Evolutionary conservation across 2,797 vertebrate species (phyloP), one percentile per base, ranked within the genome.

Genomic region (Danio albolineatus): DNA sequence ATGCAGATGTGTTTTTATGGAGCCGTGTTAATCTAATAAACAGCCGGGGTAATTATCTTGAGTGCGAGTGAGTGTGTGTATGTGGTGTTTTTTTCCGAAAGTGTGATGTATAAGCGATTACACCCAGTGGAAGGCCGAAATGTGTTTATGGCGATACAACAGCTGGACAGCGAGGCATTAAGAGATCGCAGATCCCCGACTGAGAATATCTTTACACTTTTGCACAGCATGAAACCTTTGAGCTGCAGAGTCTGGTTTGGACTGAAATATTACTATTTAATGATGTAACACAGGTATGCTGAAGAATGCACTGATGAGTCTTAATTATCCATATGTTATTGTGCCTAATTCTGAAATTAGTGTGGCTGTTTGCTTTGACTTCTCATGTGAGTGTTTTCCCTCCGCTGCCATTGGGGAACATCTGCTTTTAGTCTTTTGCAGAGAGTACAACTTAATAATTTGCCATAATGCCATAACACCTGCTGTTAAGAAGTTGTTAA

Each of bases 321-420:
- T 86, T 94, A 92, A 93, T 93, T 91, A 89, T 87, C 90, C 91
- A 90, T 91, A 91, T 93, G 91, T 87, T 67, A 73, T 59, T 81
- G 65, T 54, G 43, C 61, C 60, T 76, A 41, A 54, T 71, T 64
- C 72, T 48, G 43, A 44, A 56, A 78, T 70, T 49, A 79, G 56
- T 70, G 71, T 79, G 60, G 10, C 48, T 73, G 49, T 61, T 64
- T 74, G 44, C 70, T 78, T 70, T 66, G 43, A 61, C 70, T 81
- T 48, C 28, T 62, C 54, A 9, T 73, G 82, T 85, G 78, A 87
- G 90, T 86, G 85, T 88, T 87, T 90, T 86, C 86, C 66, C 56
- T 81, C 79, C 86, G 88, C 49, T 87, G 76, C 86, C 88, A 88
- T 90, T 72, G 75, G 64, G 85, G 81, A 73, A 81, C 78, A 85